Conservation (phyloP, 2,113 vertebrate species). For the Pituophis catenifer region DNA sequence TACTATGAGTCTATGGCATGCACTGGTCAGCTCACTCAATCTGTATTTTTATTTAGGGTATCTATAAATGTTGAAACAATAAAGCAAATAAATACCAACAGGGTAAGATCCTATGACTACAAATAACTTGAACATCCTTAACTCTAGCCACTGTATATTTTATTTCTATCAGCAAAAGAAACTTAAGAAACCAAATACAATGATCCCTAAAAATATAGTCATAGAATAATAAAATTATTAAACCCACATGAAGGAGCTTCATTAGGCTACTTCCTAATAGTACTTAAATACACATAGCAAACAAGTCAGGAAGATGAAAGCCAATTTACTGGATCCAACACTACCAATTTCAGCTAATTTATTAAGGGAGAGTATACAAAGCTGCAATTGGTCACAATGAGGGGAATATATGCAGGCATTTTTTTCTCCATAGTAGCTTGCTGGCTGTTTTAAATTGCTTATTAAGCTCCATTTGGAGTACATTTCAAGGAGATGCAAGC, state of each 20-base stretch:
- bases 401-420: neutral
- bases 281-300: neutral
- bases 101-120: neutral
- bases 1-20: no score
- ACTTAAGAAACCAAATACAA: neutral
- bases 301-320: neutral
- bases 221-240: neutral
- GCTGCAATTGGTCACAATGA: neutral
- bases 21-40: neutral
- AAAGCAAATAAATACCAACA: neutral
- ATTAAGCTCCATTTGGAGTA: neutral
- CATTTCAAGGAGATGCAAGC: neutral
- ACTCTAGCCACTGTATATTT: neutral
- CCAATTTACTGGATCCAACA: neutral
- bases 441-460: neutral
- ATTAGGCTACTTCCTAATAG: neutral
- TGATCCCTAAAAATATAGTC: neutral
- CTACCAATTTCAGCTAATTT: neutral
- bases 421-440: neutral
- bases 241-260: neutral
- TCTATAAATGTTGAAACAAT: neutral
- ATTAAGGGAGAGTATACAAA: neutral
- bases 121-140: neutral
- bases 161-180: neutral
- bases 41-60: neutral